These are phyloP conservation scores for Hypsopygia costalis DNA, from an alignment of 2,888 invertebrate genomes.

Conservation along the genomic window DNA sequence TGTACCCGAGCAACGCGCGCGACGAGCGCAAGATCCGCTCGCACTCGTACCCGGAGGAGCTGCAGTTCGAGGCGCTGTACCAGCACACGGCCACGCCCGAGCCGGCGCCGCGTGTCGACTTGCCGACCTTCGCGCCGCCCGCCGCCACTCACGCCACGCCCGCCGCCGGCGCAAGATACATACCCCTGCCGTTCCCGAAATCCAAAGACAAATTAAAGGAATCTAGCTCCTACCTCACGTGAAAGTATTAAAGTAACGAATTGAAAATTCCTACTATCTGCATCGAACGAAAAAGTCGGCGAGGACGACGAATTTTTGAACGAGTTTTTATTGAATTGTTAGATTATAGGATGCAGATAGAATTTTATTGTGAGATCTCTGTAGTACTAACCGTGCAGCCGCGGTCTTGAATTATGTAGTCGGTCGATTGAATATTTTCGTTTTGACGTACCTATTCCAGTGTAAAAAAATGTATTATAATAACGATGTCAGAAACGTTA, in stretches of 20 bases:
- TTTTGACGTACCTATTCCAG: conserved; percentile 6
- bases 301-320: background rate
- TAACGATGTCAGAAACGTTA: too few species aligned
- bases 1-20: conserved; percentile 72
- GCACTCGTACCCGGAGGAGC: conserved; percentile 71
- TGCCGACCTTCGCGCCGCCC: conserved; percentile 81
- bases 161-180: conserved; percentile 41
- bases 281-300: background rate
- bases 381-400: background rate
- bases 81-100: conserved; percentile 59
- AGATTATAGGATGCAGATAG: background rate
- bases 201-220: conserved; percentile 27
- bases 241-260: conserved; percentile 9
- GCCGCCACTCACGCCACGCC: conserved; percentile 24
- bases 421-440: conserved; percentile 13
- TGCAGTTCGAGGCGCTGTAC: conserved; percentile 74
- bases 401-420: conserved; percentile 1
- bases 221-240: conserved; percentile 25
- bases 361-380: conserved; percentile 7
- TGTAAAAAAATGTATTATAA: conserved; percentile 14
- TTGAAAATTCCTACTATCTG: background rate
- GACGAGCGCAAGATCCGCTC: conserved; percentile 73
- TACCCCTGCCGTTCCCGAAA: conserved; percentile 46
- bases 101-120: conserved; percentile 66
- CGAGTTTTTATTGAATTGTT: too few species aligned